Evolutionary conservation across 2,113 vertebrate genomes (phyloP).

Genomic region (Pavo muticus): DNA sequence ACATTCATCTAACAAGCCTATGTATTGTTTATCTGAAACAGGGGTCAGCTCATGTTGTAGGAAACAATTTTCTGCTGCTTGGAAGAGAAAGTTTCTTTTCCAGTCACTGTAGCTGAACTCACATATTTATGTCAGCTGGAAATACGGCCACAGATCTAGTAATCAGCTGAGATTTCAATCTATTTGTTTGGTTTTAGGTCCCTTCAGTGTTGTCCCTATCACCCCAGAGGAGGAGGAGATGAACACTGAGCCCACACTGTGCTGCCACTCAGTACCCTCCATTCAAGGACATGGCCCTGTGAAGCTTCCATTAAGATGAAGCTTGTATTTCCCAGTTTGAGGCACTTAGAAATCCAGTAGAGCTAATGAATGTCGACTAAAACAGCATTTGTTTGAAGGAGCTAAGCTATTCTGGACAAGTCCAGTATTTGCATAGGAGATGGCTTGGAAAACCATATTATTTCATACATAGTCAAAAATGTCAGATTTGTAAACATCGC

Average conservation of each 20-base stretch:
- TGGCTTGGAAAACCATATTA: background rate
- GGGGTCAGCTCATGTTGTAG: background rate
- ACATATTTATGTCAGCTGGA: background rate
- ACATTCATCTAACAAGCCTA: background rate
- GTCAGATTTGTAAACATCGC: background rate
- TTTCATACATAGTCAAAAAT: background rate
- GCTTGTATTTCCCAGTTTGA: background rate
- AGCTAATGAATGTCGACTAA: background rate
- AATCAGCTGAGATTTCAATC: background rate
- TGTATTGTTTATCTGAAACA: background rate
- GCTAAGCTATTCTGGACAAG: background rate
- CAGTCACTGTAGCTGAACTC: background rate
- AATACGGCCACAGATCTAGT: background rate
- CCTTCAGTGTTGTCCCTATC: background rate
- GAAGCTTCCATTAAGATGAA: background rate
- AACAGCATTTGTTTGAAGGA: background rate
- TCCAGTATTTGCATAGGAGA: background rate
- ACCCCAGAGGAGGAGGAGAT: background rate
- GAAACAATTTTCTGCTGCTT: background rate
- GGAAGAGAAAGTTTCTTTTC: background rate
- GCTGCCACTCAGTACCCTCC: fast-evolving
- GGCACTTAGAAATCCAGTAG: background rate
- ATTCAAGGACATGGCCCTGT: fast-evolving
- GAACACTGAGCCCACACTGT: background rate
- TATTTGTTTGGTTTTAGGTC: background rate